A percentile compares a stretch with the other conserved stretches of the same genome.
These are phyloP conservation scores for Chaenogobius annularis DNA, from an alignment of 2,113 vertebrate species.

Conservation along the genomic window DNA sequence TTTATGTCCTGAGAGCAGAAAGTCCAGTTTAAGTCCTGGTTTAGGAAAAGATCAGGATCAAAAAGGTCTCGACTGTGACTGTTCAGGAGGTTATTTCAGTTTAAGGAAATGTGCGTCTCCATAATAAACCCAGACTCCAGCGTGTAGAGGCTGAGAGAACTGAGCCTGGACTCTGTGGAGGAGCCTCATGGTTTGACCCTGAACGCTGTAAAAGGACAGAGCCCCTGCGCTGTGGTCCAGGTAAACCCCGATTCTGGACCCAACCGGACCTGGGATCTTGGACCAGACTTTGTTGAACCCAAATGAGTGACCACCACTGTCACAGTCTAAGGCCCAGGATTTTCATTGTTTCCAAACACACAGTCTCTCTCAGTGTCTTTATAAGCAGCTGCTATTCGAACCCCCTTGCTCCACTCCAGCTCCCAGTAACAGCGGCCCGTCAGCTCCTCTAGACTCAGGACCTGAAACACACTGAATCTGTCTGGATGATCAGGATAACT, in stretches of 20 bases:
- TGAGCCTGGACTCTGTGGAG: neutral
- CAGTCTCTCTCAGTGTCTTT: neutral
- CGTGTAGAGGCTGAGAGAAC: neutral
- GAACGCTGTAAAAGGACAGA: neutral
- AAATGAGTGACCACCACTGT: neutral
- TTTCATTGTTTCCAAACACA: neutral
- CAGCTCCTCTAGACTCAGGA: too few relatives aligned
- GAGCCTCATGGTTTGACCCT: neutral
- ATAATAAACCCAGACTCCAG: neutral
- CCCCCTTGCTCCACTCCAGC: neutral
- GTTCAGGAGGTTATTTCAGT: neutral
- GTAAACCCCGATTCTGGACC: neutral
- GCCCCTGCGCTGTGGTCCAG: constrained; percentile 7
- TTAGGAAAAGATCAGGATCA: too few relatives aligned
- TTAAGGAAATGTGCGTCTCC: neutral
- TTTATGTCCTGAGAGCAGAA: too few relatives aligned
- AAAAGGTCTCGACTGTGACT: too few relatives aligned
- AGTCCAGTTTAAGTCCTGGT: too few relatives aligned
- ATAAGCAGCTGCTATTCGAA: neutral
- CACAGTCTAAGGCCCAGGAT: neutral
- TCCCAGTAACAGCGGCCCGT: too few relatives aligned
- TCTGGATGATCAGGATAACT: too few relatives aligned
- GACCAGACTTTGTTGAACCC: neutral
- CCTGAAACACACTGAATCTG: too few relatives aligned
- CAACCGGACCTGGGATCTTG: neutral